Conservation (phyloP, 1,140 invertebrate genomes). For the Cyclargus thomasi region DNA sequence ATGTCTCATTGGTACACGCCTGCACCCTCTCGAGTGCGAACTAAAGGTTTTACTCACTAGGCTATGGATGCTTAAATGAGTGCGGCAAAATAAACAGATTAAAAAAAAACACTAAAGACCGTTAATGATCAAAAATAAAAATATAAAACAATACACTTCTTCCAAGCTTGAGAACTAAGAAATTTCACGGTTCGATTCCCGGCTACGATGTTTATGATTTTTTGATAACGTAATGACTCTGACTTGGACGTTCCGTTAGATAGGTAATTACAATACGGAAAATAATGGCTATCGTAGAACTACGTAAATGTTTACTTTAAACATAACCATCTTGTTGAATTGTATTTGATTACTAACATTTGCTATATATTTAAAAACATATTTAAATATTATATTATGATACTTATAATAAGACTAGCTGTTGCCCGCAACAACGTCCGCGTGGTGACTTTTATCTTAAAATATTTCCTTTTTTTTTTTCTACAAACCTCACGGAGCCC, state of each 20-base stretch:
- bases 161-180: not conserved
- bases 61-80: no score
- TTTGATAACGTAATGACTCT: constrained; percentile 12
- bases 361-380: not conserved
- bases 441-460: no score
- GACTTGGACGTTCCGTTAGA: constrained; percentile 4
- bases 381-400: no score
- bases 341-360: not conserved
- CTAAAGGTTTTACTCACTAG: no score
- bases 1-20: no score
- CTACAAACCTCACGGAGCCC: no score
- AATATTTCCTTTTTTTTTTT: no score
- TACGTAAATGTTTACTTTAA: not conserved
- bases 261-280: not conserved
- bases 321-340: not conserved
- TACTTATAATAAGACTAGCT: no score
- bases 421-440: no score
- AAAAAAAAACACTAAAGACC: not conserved
- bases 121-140: not conserved
- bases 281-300: not conserved
- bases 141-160: not conserved
- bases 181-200: constrained; percentile 8
- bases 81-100: not conserved
- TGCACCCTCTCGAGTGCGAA: no score
- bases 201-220: not conserved